Base-by-base conservation (phyloP, 2,797 vertebrate genomes). In the Sebastes itinus region DNA sequence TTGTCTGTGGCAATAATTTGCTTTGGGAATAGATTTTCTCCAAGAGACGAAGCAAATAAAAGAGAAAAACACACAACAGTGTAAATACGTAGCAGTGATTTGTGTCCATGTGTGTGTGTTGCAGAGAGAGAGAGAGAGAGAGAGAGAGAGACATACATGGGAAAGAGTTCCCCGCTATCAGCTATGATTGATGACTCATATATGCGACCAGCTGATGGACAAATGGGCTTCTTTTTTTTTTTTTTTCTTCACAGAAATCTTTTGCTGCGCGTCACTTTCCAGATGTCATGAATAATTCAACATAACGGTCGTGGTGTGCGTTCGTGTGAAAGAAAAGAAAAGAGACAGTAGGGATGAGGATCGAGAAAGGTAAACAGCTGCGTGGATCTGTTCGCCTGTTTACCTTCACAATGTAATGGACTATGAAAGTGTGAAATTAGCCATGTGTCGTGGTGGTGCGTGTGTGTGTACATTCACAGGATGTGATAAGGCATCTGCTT, bases 111-210 rank as follows among this genome's bases (percentile, higher is more conserved):
- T 18, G 46, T 52, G 46, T 52, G 49, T 52, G 20, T 52, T 52
- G 49, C 20, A 52, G 25, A 49, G 69, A 38, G 32, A 33, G 7
- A 82, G 10, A 25, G 32, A 33, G 7, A 82, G 7, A 25, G 32
- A 33, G 33, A 35, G 35, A 33, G 7, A 28, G 7, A 80, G 8
- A 27, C 20, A 4, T n/a, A 35, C 20, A 71, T 2, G 27, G 35
- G 13, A 27, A 28, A 68, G 32, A 9, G 32, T 55, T 46, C 12
- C 30, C 35, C 2, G 6, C 62, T 66, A 54, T 69, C 23, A 6
- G 18, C 23, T n/a, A 54, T 32, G 63, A 83, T 16, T 25, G 52
- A 81, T 87, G 78, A 88, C 71, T 87, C 84, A 85, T 62, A 73
- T 6, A 58, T 18, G 46, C 63, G 6, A 69, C 16, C 64, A 55